Base-by-base conservation (phyloP, 2,113 vertebrate genomes). In the Pseudois nayaur region DNA sequence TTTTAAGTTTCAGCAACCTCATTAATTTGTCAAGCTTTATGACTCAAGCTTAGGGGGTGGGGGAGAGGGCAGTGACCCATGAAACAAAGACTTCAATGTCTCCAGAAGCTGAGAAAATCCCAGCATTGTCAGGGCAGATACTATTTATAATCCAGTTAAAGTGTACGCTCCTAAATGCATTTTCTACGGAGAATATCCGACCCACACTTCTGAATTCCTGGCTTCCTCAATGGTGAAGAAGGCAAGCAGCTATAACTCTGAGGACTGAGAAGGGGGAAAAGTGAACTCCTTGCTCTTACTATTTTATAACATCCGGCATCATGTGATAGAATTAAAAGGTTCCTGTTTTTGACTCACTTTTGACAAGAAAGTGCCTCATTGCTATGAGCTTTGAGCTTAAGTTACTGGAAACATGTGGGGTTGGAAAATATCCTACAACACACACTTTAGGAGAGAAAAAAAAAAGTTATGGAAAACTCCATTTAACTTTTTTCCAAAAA, bases 31-130 rank as follows among this genome's bases (percentile, higher is more conserved):
- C 96, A 98, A 96, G 97, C 98, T 98, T 98, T 98, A 98, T 98
- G 98, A 99, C 98, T 99, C 98, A 98, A 98, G 96, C 97, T 96
- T 98, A 81, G 76, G 27, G 96, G 98, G 23, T 85, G 40, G 76
- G 45, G 59, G 55, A 89, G 67, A 89, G 64, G 89, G 64, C 55
- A 96, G 87, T 4, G 6, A 97, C 83, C 78, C 98, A 98, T 98
- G 98, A 95, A 98, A 98, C 98, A 98, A 98, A 97, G 98, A 98
- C 98, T 98, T 98, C 99, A 98, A 97, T 98, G 98, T 99, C 98
- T 99, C 97, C 97, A 98, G 97, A 98, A 97, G 98, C 98, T 98
- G 98, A 98, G 98, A 98, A 98, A 98, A 98, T 98, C 98, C 98
- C 98, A 98, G 87, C 97, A 98, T 98, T 98, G 98, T 99, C 98